These are phyloP conservation scores for Andrena flavipes DNA, from an alignment of 2,888 invertebrate species.

Conservation along the genomic window DNA sequence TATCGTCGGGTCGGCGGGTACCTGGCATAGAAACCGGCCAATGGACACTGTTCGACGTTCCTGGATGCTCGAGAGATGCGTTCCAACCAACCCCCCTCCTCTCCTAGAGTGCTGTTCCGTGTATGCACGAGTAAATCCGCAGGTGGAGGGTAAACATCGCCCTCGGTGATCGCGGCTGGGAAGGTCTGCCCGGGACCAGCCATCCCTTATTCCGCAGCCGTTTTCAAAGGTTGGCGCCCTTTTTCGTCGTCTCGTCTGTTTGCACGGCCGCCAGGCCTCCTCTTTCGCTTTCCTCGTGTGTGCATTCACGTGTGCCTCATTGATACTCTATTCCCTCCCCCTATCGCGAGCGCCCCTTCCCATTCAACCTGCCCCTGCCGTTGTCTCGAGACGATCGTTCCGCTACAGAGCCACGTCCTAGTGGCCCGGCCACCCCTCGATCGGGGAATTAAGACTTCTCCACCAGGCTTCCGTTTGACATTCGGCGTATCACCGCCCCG, in stretches of 20 bases:
- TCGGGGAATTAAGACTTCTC: constrained; percentile 22
- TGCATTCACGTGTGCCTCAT: constrained; percentile 60
- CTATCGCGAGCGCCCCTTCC: constrained; percentile 15
- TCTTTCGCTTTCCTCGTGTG: constrained; percentile 57
- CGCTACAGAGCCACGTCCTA: not conserved
- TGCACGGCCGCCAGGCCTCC: constrained; percentile 54
- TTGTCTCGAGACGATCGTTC: constrained; percentile 58
- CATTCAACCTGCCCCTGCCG: constrained; percentile 23
- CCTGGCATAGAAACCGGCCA: constrained; percentile 51
- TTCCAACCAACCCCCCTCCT: constrained; percentile 36
- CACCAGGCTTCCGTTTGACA: too few species aligned
- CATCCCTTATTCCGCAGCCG: constrained; percentile 56
- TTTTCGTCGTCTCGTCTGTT: constrained; percentile 68
- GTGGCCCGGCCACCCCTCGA: constrained; percentile 34
- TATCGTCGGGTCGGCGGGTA: constrained; percentile 60
- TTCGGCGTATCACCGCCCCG: too few species aligned
- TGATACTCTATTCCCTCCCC: constrained; percentile 53
- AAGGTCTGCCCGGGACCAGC: constrained; percentile 49
- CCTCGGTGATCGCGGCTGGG: constrained; percentile 61
- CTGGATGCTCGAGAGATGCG: constrained; percentile 61
- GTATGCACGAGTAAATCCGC: constrained; percentile 81
- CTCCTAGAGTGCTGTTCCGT: constrained; percentile 80
- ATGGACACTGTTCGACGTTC: constrained; percentile 64
- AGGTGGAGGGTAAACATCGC: constrained; percentile 75
- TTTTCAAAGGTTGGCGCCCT: constrained; percentile 68